Conservation (phyloP, 2,797 vertebrate genomes). For the Varecia variegata region DNA sequence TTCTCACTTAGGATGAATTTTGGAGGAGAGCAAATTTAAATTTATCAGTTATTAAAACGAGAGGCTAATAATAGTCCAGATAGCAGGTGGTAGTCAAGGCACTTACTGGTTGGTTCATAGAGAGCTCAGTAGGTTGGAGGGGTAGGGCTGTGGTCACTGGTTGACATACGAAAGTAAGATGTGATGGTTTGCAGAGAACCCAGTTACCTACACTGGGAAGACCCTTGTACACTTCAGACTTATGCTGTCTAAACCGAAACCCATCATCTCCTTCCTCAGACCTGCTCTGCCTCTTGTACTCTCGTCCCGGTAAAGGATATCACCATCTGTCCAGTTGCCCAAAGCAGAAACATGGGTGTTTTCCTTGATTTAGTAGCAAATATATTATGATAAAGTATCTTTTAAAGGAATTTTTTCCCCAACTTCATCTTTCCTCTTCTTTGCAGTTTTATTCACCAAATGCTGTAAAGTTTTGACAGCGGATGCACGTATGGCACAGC, state of each 20-base stretch:
- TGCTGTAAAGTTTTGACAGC: neutral
- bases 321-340: neutral
- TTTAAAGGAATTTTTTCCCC: neutral
- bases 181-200: neutral
- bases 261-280: neutral
- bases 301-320: neutral
- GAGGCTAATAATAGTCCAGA: conserved; percentile 52
- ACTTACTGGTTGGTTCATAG: neutral
- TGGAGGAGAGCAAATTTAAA: conserved; percentile 51
- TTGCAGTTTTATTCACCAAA: neutral
- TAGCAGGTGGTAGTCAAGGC: conserved; percentile 16
- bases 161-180: neutral
- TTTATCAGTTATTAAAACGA: conserved; percentile 54
- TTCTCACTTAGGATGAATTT: conserved; percentile 49
- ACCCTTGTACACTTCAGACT: neutral
- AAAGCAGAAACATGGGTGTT: neutral
- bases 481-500: neutral
- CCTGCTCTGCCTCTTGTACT: neutral
- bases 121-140: neutral
- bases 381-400: neutral
- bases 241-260: neutral
- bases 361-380: neutral
- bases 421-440: neutral
- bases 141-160: neutral
- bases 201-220: neutral